A percentile compares a stretch with the other conserved stretches of the same genome.
Conservation (phyloP, 1,140 invertebrate species). For the Lepidostoma basale region DNA sequence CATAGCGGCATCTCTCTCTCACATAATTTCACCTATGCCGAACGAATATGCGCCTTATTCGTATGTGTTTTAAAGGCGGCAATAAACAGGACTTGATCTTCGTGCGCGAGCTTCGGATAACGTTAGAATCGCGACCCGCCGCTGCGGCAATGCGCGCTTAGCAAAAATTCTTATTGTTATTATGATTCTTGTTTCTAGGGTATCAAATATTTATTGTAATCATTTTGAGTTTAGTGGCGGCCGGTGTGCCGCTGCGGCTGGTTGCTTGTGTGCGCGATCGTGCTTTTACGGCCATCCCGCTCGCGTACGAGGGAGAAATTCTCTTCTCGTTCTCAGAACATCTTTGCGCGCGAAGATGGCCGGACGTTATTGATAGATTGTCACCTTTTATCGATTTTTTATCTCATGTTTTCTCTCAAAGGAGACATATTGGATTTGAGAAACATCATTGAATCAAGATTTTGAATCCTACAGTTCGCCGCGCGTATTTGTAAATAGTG, state of each 20-base stretch:
- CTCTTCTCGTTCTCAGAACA: conserved; percentile 32
- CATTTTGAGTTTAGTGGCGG: no score
- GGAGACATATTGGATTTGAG: neutral
- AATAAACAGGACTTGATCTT: no score
- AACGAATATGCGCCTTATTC: conserved; percentile 10
- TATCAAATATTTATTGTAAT: no score
- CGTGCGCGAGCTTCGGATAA: no score
- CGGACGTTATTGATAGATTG: conserved; percentile 17
- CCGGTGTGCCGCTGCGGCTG: no score
- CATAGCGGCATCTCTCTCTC: conserved; percentile 32
- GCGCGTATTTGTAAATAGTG: conserved; percentile 8
- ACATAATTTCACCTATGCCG: neutral
- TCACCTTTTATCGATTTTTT: conserved; percentile 27
- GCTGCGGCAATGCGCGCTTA: no score
- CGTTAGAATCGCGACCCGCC: no score
- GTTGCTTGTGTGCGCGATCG: neutral
- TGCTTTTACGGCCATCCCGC: conserved; percentile 16
- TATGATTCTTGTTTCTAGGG: no score
- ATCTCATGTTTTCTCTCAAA: neutral
- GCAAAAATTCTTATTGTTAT: no score
- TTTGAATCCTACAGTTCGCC: neutral
- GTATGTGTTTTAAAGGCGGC: neutral
- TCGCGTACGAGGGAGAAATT: conserved; percentile 19
- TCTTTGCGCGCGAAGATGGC: conserved; percentile 36
- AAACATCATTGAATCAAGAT: neutral